Evolutionary conservation across 2,113 vertebrate genomes (phyloP).

Genomic region (Fregetta grallaria): DNA sequence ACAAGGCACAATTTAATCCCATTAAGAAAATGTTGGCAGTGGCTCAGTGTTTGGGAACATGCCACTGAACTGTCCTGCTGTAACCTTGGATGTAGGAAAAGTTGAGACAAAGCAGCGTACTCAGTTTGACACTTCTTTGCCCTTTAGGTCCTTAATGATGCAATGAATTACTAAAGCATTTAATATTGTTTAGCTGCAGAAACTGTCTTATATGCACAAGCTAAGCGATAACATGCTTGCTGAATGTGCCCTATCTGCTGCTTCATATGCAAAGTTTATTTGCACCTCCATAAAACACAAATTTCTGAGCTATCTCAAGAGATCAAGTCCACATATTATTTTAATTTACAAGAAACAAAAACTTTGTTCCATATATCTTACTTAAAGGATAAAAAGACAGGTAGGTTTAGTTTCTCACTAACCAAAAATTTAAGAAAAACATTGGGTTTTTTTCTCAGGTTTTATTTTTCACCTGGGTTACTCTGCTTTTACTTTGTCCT

Average conservation of each 20-base stretch:
- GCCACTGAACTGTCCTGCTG: conserved; percentile 37
- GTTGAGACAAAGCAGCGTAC: conserved; percentile 38
- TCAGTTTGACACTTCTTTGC: conserved; percentile 27
- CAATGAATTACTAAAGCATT: conserved; percentile 37
- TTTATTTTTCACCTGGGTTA: background rate
- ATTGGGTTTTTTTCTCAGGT: background rate
- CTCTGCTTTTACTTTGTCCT: background rate
- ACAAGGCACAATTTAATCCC: conserved; percentile 56
- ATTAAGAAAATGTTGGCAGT: conserved; percentile 58
- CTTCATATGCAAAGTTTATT: background rate
- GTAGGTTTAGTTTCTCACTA: background rate
- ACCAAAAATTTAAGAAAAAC: background rate
- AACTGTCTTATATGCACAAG: background rate
- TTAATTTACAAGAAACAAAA: background rate
- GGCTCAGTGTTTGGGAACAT: conserved; percentile 27
- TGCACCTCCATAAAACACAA: background rate
- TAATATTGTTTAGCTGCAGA: conserved; percentile 17
- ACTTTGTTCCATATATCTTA: background rate
- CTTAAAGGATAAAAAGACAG: background rate
- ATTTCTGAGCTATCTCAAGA: background rate
- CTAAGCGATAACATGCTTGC: background rate
- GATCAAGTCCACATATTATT: background rate
- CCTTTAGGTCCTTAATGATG: conserved; percentile 46
- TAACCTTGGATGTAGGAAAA: conserved; percentile 33
- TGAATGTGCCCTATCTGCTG: background rate